Evolutionary conservation across 2,888 invertebrate genomes (phyloP), one percentile per base, ranked within the genome.

Genomic region (Leptura quadrifasciata): DNA sequence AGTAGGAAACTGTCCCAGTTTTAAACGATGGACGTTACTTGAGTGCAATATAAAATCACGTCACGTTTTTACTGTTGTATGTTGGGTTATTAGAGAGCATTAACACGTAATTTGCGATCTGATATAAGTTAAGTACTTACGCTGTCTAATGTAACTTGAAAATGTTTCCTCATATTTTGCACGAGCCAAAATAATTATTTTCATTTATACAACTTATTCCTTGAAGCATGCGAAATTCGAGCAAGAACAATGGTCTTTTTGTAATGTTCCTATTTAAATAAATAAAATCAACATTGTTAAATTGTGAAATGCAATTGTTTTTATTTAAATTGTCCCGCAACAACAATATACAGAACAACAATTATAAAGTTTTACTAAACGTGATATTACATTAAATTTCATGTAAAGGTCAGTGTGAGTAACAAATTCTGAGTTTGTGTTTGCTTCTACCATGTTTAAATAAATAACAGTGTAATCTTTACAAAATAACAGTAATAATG

Each of bases 191-290:
- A 52, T 55, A 39, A 69, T 24, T 8, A 31, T 68, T 57, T 69
- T 69, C 35, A 57, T 68, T 35, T 35, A 58, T 35, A 58, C 52
- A 57, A 24, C 18, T 24, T 24, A 55, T 57, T 57, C 69, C 69
- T 69, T 69, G 69, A 69, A 55, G 20, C 69, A 55, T 63, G 63
- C 63, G 63, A 63, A 63, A 20, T n/a, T 35, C 63, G 39, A 17
- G 39, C 63, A 39, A 35, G 63, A 63, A 63, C 63, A 63, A 63
- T 63, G 39, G 63, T 1, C 3, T 39, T 63, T 63, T 20, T 63
- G 63, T 39, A 63, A 63, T 63, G 39, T 17, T 39, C 35, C 18
- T 63, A 63, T 63, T 39, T 21, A 35, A 63, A 39, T 35, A 63
- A 10, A 6, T 39, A 63, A 63, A 63, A 63, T 63, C 39, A 39